Conservation (phyloP, 2,888 invertebrate genomes). For the Meganola albula region DNA sequence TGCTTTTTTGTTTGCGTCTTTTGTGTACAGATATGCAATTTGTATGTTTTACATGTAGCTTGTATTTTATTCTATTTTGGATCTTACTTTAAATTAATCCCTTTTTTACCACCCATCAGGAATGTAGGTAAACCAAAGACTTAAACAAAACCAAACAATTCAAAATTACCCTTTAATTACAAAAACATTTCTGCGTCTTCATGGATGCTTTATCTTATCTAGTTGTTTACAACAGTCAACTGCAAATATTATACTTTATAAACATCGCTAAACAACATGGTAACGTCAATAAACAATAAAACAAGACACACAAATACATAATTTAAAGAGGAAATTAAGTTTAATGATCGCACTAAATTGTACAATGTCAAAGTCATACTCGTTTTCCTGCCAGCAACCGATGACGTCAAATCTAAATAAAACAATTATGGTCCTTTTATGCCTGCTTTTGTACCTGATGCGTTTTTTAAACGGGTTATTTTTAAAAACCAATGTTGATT, state of each 20-base stretch:
- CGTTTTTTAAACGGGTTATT: conserved; percentile 10
- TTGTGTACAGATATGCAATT: too few relatives aligned
- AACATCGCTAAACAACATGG: too few relatives aligned
- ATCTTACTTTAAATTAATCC: too few relatives aligned
- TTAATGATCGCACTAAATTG: conserved; percentile 40
- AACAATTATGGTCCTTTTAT: conserved; percentile 29
- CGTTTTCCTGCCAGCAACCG: conserved; percentile 28
- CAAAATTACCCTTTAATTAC: too few relatives aligned
- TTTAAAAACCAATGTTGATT: conserved; percentile 8
- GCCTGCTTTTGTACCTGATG: conserved; percentile 13
- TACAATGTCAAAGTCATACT: conserved; percentile 43
- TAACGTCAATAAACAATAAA: too few relatives aligned
- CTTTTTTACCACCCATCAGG: too few relatives aligned
- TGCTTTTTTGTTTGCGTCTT: conserved; percentile 25
- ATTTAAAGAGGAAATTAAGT: conserved; percentile 37
- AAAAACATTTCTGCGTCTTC: too few relatives aligned
- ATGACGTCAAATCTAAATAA: conserved; percentile 35
- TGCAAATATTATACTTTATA: conserved; percentile 9
- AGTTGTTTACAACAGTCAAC: too few relatives aligned
- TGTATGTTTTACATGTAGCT: conserved; percentile 15
- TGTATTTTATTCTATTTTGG: conserved; percentile 5
- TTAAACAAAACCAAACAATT: too few relatives aligned
- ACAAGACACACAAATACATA: conserved; percentile 37
- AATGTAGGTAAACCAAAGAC: too few relatives aligned
- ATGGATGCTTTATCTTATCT: too few relatives aligned